phyloP scores from a whole-genome alignment of 2,113 vertebrate genomes.

The Sardina pilchardus region DNA sequence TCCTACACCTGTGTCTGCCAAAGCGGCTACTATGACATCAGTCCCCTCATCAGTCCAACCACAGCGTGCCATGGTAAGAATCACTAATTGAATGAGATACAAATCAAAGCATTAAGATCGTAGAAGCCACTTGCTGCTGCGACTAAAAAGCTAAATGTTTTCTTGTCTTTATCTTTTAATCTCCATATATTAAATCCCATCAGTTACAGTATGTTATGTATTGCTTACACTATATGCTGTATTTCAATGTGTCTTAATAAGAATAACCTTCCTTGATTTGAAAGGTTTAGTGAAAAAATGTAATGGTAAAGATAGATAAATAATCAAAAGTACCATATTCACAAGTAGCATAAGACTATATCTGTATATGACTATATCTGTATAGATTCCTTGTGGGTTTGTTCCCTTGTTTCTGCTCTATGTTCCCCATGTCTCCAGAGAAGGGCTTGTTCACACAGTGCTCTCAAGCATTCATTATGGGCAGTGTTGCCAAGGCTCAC shows the following conservation, averaged over 20 bases:
- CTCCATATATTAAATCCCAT: neutral
- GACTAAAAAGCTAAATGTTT: neutral
- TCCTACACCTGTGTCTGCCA: slow-evolving; percentile 63
- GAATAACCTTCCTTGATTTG: no score
- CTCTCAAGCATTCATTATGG: slow-evolving; percentile 52
- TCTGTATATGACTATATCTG: neutral
- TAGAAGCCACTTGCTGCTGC: neutral
- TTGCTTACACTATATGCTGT: no score
- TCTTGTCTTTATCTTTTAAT: neutral
- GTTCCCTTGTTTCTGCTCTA: neutral
- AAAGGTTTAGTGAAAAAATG: neutral
- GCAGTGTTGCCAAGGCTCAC: slow-evolving; percentile 65
- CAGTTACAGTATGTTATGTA: no score
- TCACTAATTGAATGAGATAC: neutral
- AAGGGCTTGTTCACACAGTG: slow-evolving; percentile 66
- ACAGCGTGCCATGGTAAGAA: slow-evolving; percentile 58
- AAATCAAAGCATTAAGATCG: neutral
- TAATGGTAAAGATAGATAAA: neutral
- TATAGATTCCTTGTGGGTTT: neutral
- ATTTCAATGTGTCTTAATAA: no score
- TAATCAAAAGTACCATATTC: neutral
- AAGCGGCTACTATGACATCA: slow-evolving; percentile 62
- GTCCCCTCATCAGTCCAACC: slow-evolving; percentile 27
- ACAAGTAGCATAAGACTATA: neutral
- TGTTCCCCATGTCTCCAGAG: slow-evolving; percentile 49